Conservation (phyloP, 2,113 vertebrate species). For the Setophaga coronata region DNA sequence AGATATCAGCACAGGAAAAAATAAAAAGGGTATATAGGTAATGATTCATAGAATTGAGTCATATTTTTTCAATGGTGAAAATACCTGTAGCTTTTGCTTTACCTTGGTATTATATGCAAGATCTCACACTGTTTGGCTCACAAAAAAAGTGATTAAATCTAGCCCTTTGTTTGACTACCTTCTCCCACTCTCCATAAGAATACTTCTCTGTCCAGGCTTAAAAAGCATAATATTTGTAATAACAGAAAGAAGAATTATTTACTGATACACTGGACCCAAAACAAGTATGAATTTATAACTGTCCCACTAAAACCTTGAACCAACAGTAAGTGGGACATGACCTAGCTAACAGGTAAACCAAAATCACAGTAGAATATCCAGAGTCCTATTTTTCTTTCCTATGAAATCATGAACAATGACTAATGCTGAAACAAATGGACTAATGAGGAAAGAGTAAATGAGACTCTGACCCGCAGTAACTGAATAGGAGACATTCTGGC, state of each 20-base stretch:
- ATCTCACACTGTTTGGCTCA: not conserved
- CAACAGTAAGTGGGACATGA: not conserved
- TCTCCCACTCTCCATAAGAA: not conserved
- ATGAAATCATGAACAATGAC: not conserved
- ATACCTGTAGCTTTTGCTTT: not conserved
- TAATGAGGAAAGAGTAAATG: not conserved
- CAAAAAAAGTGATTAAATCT: not conserved
- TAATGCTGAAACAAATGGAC: not conserved
- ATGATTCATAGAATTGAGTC: not conserved
- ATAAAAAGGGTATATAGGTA: not conserved
- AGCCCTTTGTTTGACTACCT: not conserved
- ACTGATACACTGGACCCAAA: not conserved
- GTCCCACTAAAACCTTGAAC: not conserved
- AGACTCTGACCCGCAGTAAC: not conserved
- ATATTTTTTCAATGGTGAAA: not conserved
- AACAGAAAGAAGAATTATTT: not conserved
- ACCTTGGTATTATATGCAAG: not conserved
- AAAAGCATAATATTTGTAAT: not conserved
- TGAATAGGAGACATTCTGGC: not conserved
- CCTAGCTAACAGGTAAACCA: not conserved
- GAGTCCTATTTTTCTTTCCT: not conserved
- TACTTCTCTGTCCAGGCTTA: not conserved
- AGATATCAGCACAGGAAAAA: not conserved
- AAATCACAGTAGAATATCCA: not conserved
- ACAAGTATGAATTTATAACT: not conserved